phyloP scores from a whole-genome alignment of 2,888 invertebrate genomes.

The Campoplex nolae region DNA sequence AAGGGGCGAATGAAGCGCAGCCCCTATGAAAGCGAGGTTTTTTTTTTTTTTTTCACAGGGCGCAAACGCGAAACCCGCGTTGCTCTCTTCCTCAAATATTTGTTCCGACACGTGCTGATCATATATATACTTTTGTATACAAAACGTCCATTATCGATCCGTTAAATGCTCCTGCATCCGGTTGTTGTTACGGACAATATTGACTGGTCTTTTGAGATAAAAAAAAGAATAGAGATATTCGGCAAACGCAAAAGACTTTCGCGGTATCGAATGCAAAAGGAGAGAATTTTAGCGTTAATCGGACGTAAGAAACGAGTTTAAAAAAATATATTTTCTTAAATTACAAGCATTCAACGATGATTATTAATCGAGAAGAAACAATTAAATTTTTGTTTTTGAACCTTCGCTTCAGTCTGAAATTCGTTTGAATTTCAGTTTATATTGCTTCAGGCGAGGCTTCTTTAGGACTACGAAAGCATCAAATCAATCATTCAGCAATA shows the following conservation, averaged over 20 bases:
- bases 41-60: not conserved
- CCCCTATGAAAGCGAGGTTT: not conserved
- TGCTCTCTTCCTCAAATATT: conserved; percentile 66
- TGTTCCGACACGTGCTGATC: conserved; percentile 60
- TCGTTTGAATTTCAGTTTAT: too few species aligned
- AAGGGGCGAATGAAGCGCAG: conserved; percentile 30
- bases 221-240: conserved; percentile 21
- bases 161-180: conserved; percentile 73
- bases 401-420: too few species aligned
- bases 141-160: conserved; percentile 72
- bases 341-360: too few species aligned
- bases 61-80: conserved; percentile 3
- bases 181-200: conserved; percentile 75
- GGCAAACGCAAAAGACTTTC: not conserved
- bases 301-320: not conserved
- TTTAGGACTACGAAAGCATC: too few species aligned
- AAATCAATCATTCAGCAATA: too few species aligned
- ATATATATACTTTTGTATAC: conserved; percentile 65
- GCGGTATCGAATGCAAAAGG: not conserved
- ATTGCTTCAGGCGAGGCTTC: too few species aligned
- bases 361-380: too few species aligned
- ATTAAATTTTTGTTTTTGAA: too few species aligned
- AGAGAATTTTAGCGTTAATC: not conserved
- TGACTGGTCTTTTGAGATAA: conserved; percentile 71
- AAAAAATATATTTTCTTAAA: too few species aligned